These are phyloP conservation scores for Polyploca ridens DNA, from an alignment of 2,888 invertebrate species.

Conservation along the genomic window DNA sequence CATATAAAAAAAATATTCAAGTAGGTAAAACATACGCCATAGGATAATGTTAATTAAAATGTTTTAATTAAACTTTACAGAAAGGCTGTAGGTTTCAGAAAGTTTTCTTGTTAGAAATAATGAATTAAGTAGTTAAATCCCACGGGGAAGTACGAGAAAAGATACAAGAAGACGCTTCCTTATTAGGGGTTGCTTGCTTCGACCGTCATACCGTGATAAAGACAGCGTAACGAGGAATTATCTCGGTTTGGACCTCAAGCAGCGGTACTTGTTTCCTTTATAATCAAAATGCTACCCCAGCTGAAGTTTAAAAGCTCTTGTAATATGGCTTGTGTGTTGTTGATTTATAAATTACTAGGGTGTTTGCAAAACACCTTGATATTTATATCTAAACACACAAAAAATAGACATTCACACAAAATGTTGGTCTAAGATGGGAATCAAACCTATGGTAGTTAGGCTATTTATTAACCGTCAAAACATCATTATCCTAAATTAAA, in stretches of 20 bases:
- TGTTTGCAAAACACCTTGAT: no score
- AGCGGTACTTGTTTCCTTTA: conserved; percentile 23
- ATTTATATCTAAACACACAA: no score
- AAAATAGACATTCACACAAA: no score
- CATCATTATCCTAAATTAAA: no score
- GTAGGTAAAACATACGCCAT: conserved; percentile 11
- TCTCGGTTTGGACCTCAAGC: conserved; percentile 27
- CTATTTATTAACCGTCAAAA: no score
- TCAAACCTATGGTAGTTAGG: no score
- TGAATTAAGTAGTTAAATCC: conserved; percentile 41
- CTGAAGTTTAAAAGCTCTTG: background rate
- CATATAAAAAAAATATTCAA: background rate
- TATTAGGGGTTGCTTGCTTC: conserved; percentile 39
- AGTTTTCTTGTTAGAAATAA: conserved; percentile 46
- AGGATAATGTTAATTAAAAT: conserved; percentile 37
- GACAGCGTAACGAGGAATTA: conserved; percentile 34
- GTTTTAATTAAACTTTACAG: conserved; percentile 45
- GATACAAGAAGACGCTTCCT: conserved; percentile 24
- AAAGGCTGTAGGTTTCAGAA: conserved; percentile 31
- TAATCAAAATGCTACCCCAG: background rate
- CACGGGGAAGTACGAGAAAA: conserved; percentile 29
- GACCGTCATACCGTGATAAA: conserved; percentile 37
- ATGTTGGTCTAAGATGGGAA: no score
- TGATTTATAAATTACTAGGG: no score
- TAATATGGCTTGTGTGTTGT: no score